Percentiles rank a stretch among this genome's conserved stretches.
Conservation (phyloP, 2,113 vertebrate genomes). For the Catharus minimus region DNA sequence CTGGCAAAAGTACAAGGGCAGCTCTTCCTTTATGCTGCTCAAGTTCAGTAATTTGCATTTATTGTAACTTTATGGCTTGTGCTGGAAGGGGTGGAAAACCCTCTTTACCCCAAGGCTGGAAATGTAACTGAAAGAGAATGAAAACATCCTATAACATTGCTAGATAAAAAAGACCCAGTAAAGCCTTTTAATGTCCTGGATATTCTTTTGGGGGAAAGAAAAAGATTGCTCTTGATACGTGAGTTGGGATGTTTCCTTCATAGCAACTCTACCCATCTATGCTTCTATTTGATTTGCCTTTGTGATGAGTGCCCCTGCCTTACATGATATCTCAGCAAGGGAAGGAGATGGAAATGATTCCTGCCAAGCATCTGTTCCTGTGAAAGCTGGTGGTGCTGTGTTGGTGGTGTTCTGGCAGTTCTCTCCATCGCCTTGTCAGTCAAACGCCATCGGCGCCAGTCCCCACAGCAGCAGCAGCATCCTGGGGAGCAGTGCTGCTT, state of each 20-base stretch:
- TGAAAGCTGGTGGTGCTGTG: constrained; percentile 5
- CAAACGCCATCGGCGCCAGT: fast-evolving
- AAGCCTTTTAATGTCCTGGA: background rate
- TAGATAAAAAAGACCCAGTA: background rate
- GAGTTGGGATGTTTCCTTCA: background rate
- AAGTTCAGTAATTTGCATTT: background rate
- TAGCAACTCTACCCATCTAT: background rate
- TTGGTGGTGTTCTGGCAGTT: constrained; percentile 7
- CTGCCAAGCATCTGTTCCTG: constrained; percentile 31
- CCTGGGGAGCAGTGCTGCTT: background rate
- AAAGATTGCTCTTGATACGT: background rate
- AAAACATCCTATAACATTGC: background rate
- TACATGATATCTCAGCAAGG: background rate
- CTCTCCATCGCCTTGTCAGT: background rate
- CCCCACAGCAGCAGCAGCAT: background rate
- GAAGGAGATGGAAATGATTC: background rate
- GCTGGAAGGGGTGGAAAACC: background rate
- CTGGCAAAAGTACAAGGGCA: background rate
- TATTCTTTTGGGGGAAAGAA: background rate
- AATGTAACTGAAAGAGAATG: background rate
- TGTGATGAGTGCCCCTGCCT: background rate
- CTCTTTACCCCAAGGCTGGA: background rate
- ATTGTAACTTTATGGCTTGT: background rate
- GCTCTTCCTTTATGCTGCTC: background rate
- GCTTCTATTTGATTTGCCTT: background rate